Evolutionary conservation across 1,140 invertebrate species (phyloP).

Genomic region (Pogonomyrmex californicus): DNA sequence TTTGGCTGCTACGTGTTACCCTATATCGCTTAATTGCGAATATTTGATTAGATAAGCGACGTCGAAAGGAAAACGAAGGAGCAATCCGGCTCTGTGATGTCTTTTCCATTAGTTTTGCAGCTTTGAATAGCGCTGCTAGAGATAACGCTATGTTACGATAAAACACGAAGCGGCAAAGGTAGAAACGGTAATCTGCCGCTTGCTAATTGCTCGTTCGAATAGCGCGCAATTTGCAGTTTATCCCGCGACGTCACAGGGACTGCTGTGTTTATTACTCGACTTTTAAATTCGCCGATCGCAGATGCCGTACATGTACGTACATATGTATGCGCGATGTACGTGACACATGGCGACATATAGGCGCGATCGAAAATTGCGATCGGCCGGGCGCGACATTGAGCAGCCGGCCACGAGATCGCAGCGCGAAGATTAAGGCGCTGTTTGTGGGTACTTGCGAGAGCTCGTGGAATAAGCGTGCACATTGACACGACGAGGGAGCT

Average conservation of each 20-base stretch:
- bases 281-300: slow-evolving; percentile 65
- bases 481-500: slow-evolving; percentile 60
- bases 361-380: slow-evolving; percentile 68
- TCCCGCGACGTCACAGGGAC: slow-evolving; percentile 1
- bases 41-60: background rate
- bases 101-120: background rate
- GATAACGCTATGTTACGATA: background rate
- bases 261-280: slow-evolving; percentile 6
- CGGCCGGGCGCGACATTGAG: slow-evolving; percentile 46
- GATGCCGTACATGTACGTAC: slow-evolving; percentile 21
- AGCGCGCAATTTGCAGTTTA: slow-evolving; percentile 23
- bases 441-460: slow-evolving; percentile 50
- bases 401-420: slow-evolving; percentile 53
- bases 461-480: slow-evolving; percentile 54
- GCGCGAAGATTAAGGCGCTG: slow-evolving; percentile 55
- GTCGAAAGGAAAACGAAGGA: background rate
- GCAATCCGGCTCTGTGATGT: background rate
- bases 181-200: slow-evolving; percentile 22
- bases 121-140: background rate
- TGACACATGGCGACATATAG: slow-evolving; percentile 39
- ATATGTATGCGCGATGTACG: background rate
- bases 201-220: slow-evolving; percentile 42
- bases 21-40: background rate
- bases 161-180: background rate
- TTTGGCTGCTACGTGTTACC: background rate